Conservation (phyloP, 2,113 vertebrate genomes). For the Machaerirhynchus nigripectus region DNA sequence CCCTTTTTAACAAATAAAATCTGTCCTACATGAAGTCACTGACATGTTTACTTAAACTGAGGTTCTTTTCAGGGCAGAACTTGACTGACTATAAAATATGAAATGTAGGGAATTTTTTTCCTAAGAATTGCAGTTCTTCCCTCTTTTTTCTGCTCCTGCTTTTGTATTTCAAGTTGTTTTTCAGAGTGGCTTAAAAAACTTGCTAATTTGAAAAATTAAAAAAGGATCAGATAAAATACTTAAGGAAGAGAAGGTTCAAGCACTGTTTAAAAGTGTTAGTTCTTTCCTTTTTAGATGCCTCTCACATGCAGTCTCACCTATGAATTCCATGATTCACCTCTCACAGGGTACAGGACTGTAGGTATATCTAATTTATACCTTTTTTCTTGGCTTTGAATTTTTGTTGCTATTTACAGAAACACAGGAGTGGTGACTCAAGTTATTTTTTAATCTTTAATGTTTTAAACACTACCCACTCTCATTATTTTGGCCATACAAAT, state of each 20-base stretch:
- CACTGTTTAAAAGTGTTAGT: background rate
- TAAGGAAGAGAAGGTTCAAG: background rate
- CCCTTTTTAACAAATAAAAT: constrained; percentile 4
- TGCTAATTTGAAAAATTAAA: background rate
- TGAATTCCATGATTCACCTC: background rate
- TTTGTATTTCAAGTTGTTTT: background rate
- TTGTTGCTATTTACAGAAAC: background rate
- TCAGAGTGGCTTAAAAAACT: background rate
- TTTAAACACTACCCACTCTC: background rate
- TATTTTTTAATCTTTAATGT: background rate
- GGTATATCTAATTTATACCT: background rate
- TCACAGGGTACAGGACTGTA: background rate
- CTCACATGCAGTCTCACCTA: background rate
- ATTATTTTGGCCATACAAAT: background rate
- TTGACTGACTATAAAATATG: background rate
- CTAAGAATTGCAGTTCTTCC: background rate
- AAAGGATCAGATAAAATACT: background rate
- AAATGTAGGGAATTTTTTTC: background rate
- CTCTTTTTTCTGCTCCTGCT: background rate
- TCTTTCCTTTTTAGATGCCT: background rate
- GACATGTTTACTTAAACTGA: background rate
- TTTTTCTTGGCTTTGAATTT: background rate
- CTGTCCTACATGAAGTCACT: background rate
- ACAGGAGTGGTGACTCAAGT: background rate
- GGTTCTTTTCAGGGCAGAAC: background rate